Base-by-base conservation (phyloP, 2,888 invertebrate genomes). In the Rhamnusium bicolor region DNA sequence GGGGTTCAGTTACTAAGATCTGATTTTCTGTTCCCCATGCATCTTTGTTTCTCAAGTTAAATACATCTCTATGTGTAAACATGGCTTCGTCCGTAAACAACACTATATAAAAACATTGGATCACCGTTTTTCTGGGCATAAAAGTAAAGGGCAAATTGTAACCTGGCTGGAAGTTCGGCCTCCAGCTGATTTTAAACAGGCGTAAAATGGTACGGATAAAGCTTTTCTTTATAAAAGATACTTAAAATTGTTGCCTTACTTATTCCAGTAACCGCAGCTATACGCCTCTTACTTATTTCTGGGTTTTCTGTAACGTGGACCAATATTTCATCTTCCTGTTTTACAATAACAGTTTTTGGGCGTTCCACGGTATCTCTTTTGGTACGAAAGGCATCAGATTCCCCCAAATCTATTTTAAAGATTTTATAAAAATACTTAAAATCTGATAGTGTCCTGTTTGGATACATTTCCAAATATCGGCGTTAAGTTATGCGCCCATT, bases 171-270 rank as follows among this genome's bases (percentile, higher is more conserved):
- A 47, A 24, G 49, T 19, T 49, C 21, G 40, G 21, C 49, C 18
- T 7, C 21, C 46, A 63, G 49, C 19, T 47, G 49, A 49, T 63
- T 63, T 49, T 63, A 46, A 14, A 63, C 46, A 18, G 49, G 63
- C 14, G 49, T 63, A 47, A 63, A 63, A 46, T n/a, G n/a, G n/a
- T n/a, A n/a, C n/a, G n/a, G n/a, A n/a, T n/a, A n/a, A n/a, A n/a
- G n/a, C n/a, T n/a, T 63, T 47, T 47, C 46, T 46, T 19, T 19
- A 19, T 24, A 14, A 16, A 49, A 12, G 47, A 49, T n/a, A 21
- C 18, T 63, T 63, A 6, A 14, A 21, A 19, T 53, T 2, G 10
- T 46, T 8, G 6, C 40, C 21, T 47, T 27, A 10, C 16, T 27
- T 65, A 53, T 32, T 27, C 51, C 53, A 53, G 18, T 51, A 19